A percentile compares a stretch with the other conserved stretches of the same genome.
These are phyloP conservation scores for Tenthredo notha DNA, from an alignment of 2,888 invertebrate species.

Conservation along the genomic window DNA sequence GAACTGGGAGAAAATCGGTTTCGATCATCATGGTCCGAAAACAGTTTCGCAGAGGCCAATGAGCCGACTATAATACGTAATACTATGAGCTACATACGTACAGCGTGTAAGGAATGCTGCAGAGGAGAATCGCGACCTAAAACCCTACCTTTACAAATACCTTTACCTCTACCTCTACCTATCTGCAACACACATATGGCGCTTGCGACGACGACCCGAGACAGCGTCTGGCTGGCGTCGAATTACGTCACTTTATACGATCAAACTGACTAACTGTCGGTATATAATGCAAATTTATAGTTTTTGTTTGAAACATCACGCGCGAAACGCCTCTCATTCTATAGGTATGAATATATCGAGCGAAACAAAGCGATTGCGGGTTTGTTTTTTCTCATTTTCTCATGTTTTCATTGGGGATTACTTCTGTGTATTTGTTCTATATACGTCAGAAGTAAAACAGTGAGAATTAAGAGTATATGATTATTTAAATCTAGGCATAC, in stretches of 20 bases:
- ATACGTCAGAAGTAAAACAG: not conserved
- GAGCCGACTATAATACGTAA: not conserved
- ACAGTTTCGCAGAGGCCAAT: not conserved
- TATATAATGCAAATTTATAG: slow-evolving; percentile 44
- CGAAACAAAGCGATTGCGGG: not conserved
- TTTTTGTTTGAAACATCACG: slow-evolving; percentile 17
- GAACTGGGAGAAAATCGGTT: not conserved
- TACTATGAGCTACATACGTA: not conserved
- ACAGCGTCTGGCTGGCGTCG: slow-evolving; percentile 36
- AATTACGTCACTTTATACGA: slow-evolving; percentile 41
- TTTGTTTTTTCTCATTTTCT: not conserved
- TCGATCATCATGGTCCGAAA: slow-evolving; percentile 15
- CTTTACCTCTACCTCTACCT: not conserved
- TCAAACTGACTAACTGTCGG: slow-evolving; percentile 36
- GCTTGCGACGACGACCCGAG: not conserved
- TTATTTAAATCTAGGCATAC: not conserved
- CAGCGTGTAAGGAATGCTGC: slow-evolving; percentile 20
- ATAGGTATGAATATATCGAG: not conserved
- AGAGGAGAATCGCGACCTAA: slow-evolving; percentile 37
- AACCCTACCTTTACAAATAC: slow-evolving; percentile 27
- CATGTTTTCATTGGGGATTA: not conserved
- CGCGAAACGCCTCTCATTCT: slow-evolving; percentile 16
- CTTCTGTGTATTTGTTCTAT: not conserved
- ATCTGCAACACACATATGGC: not conserved
- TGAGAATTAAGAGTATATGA: not conserved